phyloP scores from a whole-genome alignment of 2,113 vertebrate species.

The Picathartes gymnocephalus region DNA sequence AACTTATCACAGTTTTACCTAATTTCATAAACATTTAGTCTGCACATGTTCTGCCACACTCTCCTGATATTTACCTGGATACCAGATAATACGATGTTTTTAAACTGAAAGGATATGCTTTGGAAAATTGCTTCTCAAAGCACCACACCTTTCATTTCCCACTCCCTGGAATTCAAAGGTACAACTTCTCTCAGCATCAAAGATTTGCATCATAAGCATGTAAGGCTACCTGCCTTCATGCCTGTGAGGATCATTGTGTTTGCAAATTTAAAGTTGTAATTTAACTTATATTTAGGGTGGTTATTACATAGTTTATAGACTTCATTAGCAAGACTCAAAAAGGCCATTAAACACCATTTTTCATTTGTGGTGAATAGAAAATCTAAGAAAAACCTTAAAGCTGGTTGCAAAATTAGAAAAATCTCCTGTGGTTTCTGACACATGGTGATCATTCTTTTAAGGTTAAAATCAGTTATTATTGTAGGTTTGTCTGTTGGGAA shows the following conservation, averaged over 20 bases:
- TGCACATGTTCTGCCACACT: background rate
- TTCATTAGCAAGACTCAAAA: background rate
- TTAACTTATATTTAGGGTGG: background rate
- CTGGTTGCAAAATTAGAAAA: background rate
- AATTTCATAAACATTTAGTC: background rate
- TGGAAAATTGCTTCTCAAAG: background rate
- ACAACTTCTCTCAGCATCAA: background rate
- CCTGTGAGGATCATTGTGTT: background rate
- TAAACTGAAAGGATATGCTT: background rate
- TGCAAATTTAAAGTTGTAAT: background rate
- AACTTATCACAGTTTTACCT: background rate
- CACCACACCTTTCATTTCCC: background rate
- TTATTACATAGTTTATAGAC: background rate
- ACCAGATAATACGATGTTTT: background rate
- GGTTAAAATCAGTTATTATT: background rate
- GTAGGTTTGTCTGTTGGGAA: background rate
- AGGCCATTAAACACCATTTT: background rate
- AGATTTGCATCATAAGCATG: background rate
- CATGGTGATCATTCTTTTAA: background rate
- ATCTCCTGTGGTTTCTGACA: background rate
- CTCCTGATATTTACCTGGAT: background rate
- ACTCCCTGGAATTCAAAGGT: background rate
- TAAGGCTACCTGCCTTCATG: background rate
- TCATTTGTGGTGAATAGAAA: background rate
- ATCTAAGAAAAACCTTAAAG: background rate